Conservation (phyloP, 2,888 invertebrate genomes). For the Drosophila nigricruria region DNA sequence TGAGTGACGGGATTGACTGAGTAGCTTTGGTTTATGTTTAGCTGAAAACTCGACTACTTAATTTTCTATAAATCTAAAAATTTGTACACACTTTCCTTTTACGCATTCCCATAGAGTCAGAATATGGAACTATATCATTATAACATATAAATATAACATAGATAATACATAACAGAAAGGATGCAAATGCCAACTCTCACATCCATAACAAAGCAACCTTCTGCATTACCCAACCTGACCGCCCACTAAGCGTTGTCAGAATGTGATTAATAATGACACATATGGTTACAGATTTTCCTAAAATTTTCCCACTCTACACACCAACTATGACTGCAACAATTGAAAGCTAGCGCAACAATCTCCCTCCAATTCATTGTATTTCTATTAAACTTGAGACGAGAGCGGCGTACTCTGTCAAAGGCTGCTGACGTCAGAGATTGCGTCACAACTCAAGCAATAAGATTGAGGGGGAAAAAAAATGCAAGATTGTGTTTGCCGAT, state of each 20-base stretch:
- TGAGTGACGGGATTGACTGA: neutral
- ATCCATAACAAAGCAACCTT: neutral
- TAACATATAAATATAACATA: neutral
- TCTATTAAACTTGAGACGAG: slow-evolving; percentile 25
- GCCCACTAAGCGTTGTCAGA: neutral
- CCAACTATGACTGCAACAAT: neutral
- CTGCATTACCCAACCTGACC: neutral
- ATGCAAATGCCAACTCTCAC: neutral
- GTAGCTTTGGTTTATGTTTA: neutral
- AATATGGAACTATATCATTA: too few relatives aligned
- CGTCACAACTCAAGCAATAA: slow-evolving; percentile 29
- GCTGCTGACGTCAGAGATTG: slow-evolving; percentile 51
- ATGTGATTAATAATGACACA: neutral
- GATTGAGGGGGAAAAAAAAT: too few relatives aligned
- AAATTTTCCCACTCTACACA: neutral
- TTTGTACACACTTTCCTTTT: too few relatives aligned
- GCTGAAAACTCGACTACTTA: neutral
- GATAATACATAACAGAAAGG: neutral
- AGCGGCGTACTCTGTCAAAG: slow-evolving; percentile 13
- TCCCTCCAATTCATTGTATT: slow-evolving; percentile 9
- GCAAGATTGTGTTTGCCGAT: slow-evolving; percentile 25
- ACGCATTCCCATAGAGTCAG: too few relatives aligned
- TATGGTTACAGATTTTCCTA: neutral
- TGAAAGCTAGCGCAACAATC: slow-evolving; percentile 15
- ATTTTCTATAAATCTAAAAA: neutral